phyloP scores from a whole-genome alignment of 2,113 vertebrate species.

The Apteryx owenii region DNA sequence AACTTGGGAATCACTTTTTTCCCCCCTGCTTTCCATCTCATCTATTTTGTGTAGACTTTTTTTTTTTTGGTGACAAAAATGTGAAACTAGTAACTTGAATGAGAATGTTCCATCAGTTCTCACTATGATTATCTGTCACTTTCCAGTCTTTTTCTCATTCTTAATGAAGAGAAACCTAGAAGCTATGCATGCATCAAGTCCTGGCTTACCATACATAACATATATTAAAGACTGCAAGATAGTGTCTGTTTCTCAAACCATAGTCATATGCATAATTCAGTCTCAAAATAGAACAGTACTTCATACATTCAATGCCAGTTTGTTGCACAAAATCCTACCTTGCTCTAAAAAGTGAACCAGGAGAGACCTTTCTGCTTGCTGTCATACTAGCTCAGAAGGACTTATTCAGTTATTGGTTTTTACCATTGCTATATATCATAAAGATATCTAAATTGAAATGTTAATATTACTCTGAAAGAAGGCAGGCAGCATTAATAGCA shows the following conservation, averaged over 20 bases:
- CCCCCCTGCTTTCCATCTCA: not conserved
- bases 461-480: not conserved
- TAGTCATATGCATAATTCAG: not conserved
- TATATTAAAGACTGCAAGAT: not conserved
- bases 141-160: not conserved
- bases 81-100: not conserved
- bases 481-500: not conserved
- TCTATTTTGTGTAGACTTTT: not conserved
- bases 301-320: not conserved
- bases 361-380: not conserved
- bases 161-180: not conserved
- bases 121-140: not conserved
- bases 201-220: not conserved
- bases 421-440: not conserved
- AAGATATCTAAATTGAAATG: not conserved
- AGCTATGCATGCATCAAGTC: not conserved
- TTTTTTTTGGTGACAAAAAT: not conserved
- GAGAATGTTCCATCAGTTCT: not conserved
- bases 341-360: not conserved
- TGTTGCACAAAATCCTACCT: not conserved
- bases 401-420: not conserved
- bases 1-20: not conserved
- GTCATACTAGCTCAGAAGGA: not conserved
- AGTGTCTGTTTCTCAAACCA: not conserved
- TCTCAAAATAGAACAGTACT: not conserved